phyloP scores from a whole-genome alignment of 2,113 vertebrate species.

The Burhinus oedicnemus region DNA sequence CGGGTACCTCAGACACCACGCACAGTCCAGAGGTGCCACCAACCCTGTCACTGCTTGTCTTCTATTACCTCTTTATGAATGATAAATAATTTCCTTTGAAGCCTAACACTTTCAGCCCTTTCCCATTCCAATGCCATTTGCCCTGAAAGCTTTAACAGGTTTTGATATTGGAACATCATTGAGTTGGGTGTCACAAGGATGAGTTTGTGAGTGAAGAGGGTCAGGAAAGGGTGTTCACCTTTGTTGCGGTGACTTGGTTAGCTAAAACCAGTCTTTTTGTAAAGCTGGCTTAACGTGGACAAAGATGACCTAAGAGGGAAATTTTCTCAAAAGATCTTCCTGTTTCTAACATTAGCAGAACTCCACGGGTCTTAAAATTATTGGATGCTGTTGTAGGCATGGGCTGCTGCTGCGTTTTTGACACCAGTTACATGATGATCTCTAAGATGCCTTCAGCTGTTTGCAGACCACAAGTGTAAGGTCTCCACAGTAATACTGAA shows the following conservation, averaged over 20 bases:
- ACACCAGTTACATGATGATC: neutral
- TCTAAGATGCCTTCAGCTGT: neutral
- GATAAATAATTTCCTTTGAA: neutral
- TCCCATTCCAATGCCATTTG: neutral
- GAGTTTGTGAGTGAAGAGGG: neutral
- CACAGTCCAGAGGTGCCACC: neutral
- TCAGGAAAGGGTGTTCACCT: neutral
- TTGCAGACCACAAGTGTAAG: neutral
- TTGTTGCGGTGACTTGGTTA: neutral
- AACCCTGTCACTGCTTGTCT: neutral
- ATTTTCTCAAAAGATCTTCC: slow-evolving; percentile 1
- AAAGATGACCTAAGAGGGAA: neutral
- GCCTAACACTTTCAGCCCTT: neutral
- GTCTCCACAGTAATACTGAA: neutral
- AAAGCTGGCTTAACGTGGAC: neutral
- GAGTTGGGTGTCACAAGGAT: neutral
- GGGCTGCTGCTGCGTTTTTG: neutral
- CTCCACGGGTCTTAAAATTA: neutral
- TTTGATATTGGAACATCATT: neutral
- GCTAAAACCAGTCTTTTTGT: neutral
- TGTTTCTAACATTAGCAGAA: slow-evolving; percentile 1
- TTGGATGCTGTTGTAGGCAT: neutral
- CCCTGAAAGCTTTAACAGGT: neutral
- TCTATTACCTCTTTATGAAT: neutral
- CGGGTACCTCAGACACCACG: neutral